Evolutionary conservation across 2,113 vertebrate species (phyloP).

Genomic region (Epinephelus moara): DNA sequence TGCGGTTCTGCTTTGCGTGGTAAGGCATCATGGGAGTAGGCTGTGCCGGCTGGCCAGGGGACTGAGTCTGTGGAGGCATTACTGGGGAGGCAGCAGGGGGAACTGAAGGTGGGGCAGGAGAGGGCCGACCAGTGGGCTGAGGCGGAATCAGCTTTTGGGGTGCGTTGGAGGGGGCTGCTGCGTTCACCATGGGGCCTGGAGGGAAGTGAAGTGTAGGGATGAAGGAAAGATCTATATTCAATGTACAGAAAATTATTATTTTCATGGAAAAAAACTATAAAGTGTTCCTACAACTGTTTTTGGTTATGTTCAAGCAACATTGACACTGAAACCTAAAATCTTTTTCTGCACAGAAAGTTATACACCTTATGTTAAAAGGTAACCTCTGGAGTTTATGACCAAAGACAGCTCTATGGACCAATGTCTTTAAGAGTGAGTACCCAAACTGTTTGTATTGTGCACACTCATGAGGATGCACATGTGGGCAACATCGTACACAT

Average conservation of each 20-base stretch:
- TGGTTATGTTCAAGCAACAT: background rate
- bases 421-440: background rate
- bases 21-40: constrained; percentile 93
- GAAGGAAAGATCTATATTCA: background rate
- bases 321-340: background rate
- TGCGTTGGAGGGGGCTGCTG: constrained; percentile 90
- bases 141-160: constrained; percentile 94
- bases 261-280: background rate
- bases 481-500: background rate
- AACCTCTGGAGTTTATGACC: background rate
- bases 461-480: background rate
- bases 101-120: constrained; percentile 91
- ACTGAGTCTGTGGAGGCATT: constrained; percentile 97
- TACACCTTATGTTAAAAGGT: too few species aligned
- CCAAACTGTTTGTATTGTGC: background rate
- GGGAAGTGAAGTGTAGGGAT: background rate
- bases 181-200: constrained; percentile 92
- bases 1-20: constrained; percentile 93
- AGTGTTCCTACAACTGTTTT: background rate
- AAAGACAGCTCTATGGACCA: background rate
- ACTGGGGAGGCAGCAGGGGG: constrained; percentile 92
- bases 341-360: background rate
- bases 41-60: constrained; percentile 92
- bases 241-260: background rate
- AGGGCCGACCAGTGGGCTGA: constrained; percentile 93